A percentile compares a stretch with the other conserved stretches of the same genome.
Conservation (phyloP, 2,888 invertebrate genomes). For the Neelides folsomi region DNA sequence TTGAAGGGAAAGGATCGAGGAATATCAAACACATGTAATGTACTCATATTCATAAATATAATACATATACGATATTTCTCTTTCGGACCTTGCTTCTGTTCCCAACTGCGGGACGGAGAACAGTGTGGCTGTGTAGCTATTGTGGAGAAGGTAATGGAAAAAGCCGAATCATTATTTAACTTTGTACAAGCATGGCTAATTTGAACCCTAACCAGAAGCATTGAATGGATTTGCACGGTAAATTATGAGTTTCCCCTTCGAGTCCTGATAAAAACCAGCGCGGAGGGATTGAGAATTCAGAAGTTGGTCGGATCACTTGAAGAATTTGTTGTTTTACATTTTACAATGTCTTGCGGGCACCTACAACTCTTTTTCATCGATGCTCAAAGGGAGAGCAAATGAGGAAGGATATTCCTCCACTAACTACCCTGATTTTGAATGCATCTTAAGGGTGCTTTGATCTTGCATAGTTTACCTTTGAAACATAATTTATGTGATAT, state of each 20-base stretch:
- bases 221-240: conserved; percentile 32
- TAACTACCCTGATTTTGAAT: no score
- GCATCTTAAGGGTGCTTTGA: no score
- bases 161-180: conserved; percentile 29
- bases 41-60: no score
- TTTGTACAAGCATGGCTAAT: conserved; percentile 33
- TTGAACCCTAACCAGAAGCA: conserved; percentile 28
- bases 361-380: no score
- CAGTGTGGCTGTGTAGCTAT: conserved; percentile 8
- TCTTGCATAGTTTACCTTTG: no score
- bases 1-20: no score
- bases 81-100: no score
- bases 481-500: background rate
- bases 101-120: background rate
- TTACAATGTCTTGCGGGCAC: background rate
- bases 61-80: no score
- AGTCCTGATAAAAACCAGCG: background rate
- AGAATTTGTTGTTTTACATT: background rate
- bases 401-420: no score
- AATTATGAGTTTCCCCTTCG: conserved; percentile 16
- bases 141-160: conserved; percentile 18
- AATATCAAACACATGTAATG: no score
- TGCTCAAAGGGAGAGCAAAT: no score
- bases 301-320: background rate
- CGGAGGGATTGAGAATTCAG: background rate